Evolutionary conservation across 2,113 vertebrate species (phyloP).

Genomic region (Actenoides hombroni): DNA sequence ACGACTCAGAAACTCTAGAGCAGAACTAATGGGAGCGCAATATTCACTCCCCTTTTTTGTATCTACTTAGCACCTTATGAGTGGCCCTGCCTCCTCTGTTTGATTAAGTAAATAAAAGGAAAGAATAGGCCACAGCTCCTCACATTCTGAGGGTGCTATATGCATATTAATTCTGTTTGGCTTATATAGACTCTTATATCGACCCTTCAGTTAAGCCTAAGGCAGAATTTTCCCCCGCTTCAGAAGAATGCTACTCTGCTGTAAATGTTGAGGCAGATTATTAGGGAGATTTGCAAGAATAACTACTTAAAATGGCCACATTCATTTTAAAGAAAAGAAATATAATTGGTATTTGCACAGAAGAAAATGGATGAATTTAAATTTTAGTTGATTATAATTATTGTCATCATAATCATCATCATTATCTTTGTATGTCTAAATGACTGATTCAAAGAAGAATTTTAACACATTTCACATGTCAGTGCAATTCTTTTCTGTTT

Average conservation of each 20-base stretch:
- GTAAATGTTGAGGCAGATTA: slow-evolving; percentile 51
- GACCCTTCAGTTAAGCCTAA: background rate
- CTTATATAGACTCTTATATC: background rate
- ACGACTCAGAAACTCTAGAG: background rate
- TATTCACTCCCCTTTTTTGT: background rate
- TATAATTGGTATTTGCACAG: slow-evolving; percentile 67
- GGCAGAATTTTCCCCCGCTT: background rate
- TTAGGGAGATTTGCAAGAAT: slow-evolving; percentile 56
- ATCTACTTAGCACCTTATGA: background rate
- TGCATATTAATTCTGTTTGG: background rate
- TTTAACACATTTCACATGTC: slow-evolving; percentile 62
- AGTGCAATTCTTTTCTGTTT: slow-evolving; percentile 62
- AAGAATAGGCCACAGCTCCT: background rate
- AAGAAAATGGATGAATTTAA: slow-evolving; percentile 68
- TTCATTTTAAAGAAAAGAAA: slow-evolving; percentile 68
- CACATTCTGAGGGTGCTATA: background rate
- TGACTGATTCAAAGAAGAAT: slow-evolving; percentile 66
- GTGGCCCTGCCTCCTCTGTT: background rate
- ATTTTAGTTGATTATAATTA: slow-evolving; percentile 74
- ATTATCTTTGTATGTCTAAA: slow-evolving; percentile 70
- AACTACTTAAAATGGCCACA: slow-evolving; percentile 56
- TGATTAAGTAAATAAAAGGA: background rate
- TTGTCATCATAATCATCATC: slow-evolving; percentile 68
- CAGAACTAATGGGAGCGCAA: background rate
- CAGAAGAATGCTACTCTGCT: slow-evolving; percentile 13